These are phyloP conservation scores for Saimiri boliviensis DNA, from an alignment of 2,113 vertebrate species.

Conservation along the genomic window DNA sequence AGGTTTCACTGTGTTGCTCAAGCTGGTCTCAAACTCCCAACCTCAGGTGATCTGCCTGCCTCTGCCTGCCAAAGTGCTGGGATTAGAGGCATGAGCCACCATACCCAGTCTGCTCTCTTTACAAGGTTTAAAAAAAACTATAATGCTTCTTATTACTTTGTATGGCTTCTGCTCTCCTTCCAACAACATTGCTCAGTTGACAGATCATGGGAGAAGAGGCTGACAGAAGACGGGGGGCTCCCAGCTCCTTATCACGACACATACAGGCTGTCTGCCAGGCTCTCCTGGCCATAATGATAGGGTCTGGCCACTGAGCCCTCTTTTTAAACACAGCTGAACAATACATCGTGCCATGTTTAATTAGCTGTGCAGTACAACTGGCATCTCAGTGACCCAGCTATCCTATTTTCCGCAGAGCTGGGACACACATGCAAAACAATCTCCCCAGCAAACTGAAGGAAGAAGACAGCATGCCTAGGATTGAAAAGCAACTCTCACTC, in stretches of 20 bases:
- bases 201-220: neutral
- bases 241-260: neutral
- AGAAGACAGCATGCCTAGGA: neutral
- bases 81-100: too few species aligned
- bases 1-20: too few species aligned
- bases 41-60: too few species aligned
- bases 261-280: neutral
- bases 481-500: neutral
- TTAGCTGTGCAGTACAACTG: neutral
- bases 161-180: neutral
- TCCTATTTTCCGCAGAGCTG: neutral
- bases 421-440: neutral
- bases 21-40: neutral
- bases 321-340: neutral
- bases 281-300: neutral
- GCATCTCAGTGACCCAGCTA: rapidly evolving
- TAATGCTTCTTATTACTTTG: neutral
- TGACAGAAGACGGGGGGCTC: too few species aligned
- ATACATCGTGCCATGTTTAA: neutral
- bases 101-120: neutral
- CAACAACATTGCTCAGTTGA: too few species aligned
- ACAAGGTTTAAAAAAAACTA: neutral
- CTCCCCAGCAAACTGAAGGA: neutral
- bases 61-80: too few species aligned
- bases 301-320: neutral